Evolutionary conservation across 1,140 invertebrate genomes (phyloP), one percentile per base, ranked within the genome.

Genomic region (Nymphalis io): DNA sequence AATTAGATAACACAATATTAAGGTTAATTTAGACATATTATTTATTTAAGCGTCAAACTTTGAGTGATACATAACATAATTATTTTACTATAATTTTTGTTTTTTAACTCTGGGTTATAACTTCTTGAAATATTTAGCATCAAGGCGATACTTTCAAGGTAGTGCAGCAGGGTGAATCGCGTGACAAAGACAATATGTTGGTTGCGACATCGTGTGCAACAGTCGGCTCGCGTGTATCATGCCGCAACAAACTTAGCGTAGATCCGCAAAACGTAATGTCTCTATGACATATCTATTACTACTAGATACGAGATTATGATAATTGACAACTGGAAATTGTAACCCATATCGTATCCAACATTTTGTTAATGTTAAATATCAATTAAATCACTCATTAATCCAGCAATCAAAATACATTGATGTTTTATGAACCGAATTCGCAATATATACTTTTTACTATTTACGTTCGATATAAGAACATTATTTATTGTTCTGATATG

Each of bases 161-260:
- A n/a, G 53, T 27, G n/a, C 27, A 27, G 20, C 38, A 57, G 48
- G 53, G 55, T 58, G 39, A 70, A 67, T 84, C 73, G 83, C 82
- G 80, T 84, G 81, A 81, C 78, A 78, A 76, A 78, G 67, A 65
- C 74, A 74, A 80, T 72, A 67, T 76, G 72, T 51, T 69, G 72
- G 71, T 85, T 81, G 80, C 81, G 65, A 77, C 82, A 85, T 70
- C 78, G 58, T 71, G 63, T 59, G 65, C 69, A 68, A 60, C 68
- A 72, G 66, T 72, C 51, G 63, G 68, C 27, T 82, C 73, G 80
- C 82, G 79, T 85, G 83, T 71, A 72, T 76, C 83, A 79, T 73
- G 80, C 68, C 62, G 68, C 70, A 72, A 48, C 75, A 80, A 80
- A 67, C 70, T 74, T 76, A 78, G 75, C 82, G 77, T 81, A 74